Evolutionary conservation across 2,888 invertebrate genomes (phyloP).

Genomic region (Pogonocherus hispidulus): DNA sequence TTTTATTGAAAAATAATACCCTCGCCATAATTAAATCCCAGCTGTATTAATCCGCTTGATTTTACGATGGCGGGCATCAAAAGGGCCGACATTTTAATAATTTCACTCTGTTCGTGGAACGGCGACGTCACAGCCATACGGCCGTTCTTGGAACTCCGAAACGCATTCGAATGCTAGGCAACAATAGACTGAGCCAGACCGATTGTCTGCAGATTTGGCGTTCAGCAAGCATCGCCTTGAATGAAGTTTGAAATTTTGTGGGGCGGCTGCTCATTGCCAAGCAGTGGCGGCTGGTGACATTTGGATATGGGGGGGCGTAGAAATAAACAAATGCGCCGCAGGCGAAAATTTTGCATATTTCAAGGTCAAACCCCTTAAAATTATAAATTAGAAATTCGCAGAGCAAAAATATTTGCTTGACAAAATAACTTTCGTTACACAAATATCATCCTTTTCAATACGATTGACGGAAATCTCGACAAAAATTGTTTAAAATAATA

Average conservation of each 20-base stretch:
- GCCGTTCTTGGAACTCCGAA: constrained; percentile 44
- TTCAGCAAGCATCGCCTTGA: constrained; percentile 6
- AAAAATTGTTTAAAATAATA: too few species aligned
- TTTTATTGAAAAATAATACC: constrained; percentile 57
- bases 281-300: too few species aligned
- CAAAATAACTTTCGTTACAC: too few species aligned
- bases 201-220: constrained; percentile 23
- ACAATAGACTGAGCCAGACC: constrained; percentile 26
- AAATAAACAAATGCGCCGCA: too few species aligned
- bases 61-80: constrained; percentile 60
- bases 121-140: constrained; percentile 47
- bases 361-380: too few species aligned
- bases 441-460: too few species aligned
- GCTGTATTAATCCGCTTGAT: constrained; percentile 59
- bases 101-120: constrained; percentile 59
- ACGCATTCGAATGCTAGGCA: constrained; percentile 23
- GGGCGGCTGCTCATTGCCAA: too few species aligned
- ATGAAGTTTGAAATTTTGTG: constrained; percentile 22
- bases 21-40: constrained; percentile 53
- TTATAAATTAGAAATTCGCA: too few species aligned
- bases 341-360: too few species aligned
- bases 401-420: too few species aligned
- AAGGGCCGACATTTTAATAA: constrained; percentile 60
- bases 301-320: too few species aligned
- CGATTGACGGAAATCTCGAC: too few species aligned